phyloP scores from a whole-genome alignment of 2,113 vertebrate species.

The Odontophorus gujanensis region DNA sequence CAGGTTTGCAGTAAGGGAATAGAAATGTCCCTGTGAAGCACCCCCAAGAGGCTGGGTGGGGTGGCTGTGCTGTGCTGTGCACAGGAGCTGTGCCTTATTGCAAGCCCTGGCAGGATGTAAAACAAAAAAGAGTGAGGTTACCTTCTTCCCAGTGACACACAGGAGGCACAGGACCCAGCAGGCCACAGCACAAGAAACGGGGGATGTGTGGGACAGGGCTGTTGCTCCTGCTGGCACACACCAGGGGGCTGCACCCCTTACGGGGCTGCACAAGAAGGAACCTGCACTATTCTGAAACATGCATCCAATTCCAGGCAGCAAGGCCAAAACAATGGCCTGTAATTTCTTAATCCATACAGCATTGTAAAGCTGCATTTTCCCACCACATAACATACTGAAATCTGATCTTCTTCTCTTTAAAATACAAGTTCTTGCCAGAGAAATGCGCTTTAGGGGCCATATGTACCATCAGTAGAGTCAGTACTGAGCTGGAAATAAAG shows the following conservation, averaged over 20 bases:
- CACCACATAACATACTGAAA: slow-evolving; percentile 27
- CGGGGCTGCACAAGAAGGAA: not conserved
- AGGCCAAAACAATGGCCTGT: not conserved
- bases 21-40: not conserved
- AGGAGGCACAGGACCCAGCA: not conserved
- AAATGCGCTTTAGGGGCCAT: not conserved
- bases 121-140: not conserved
- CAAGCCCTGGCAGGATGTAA: not conserved
- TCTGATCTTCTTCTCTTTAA: slow-evolving; percentile 15
- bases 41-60: not conserved
- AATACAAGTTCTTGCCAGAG: slow-evolving; percentile 7
- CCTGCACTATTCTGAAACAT: not conserved
- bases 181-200: not conserved
- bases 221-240: not conserved
- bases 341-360: slow-evolving; percentile 33
- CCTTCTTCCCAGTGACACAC: not conserved
- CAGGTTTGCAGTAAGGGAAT: too few relatives aligned
- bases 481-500: not conserved
- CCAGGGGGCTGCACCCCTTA: too few relatives aligned
- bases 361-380: slow-evolving; percentile 22
- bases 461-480: not conserved
- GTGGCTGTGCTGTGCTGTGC: not conserved
- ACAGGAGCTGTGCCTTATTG: too few relatives aligned
- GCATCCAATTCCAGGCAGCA: fast-evolving
- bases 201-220: not conserved